Evolutionary conservation across 2,888 invertebrate species (phyloP), one percentile per base, ranked within the genome.

Genomic region (Leptarthrus brevirostris): DNA sequence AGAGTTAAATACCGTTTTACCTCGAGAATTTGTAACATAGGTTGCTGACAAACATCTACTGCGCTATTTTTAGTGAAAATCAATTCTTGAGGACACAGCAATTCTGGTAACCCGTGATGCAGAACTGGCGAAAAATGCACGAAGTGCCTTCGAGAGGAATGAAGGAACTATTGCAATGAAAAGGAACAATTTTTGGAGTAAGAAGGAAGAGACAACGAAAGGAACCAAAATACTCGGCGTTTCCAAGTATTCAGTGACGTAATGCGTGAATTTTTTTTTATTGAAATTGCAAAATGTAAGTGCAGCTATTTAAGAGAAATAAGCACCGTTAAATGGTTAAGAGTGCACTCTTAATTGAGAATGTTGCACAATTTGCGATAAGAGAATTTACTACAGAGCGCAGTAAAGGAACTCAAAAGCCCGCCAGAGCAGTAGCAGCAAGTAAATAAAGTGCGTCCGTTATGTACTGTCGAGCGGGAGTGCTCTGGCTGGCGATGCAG

Each of bases 371-470:
- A 30, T 8, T 30, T n/a, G n/a, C n/a, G n/a, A 34, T 1, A 61
- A 61, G 61, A 61, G 61, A 61, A 61, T 8, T 10, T 22, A 3
- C 56, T n/a, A 10, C 3, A 30, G 30, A 3, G 30, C 4, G 30
- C 8, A 8, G 3, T 30, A 8, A 8, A 3, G 30, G n/a, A n/a
- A n/a, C n/a, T n/a, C n/a, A n/a, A n/a, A 30, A 61, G 61, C 16
- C 16, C 20, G 8, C 18, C 40, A 20, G 61, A 40, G 22, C 10
- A 18, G 10, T n/a, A n/a, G 30, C 30, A 30, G 61, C 36, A 61
- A 61, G 34, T 61, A 61, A 40, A 61, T 61, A 40, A 36, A 61
- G 61, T 61, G 61, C 61, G 61, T 61, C 40, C 30, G 30, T 8
- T 30, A 30, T 30, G 30, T 30, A 30, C 30, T 30, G 30, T 30